These are phyloP conservation scores for Drosophila paramelanica DNA, from an alignment of 2,888 invertebrate genomes.

Conservation along the genomic window DNA sequence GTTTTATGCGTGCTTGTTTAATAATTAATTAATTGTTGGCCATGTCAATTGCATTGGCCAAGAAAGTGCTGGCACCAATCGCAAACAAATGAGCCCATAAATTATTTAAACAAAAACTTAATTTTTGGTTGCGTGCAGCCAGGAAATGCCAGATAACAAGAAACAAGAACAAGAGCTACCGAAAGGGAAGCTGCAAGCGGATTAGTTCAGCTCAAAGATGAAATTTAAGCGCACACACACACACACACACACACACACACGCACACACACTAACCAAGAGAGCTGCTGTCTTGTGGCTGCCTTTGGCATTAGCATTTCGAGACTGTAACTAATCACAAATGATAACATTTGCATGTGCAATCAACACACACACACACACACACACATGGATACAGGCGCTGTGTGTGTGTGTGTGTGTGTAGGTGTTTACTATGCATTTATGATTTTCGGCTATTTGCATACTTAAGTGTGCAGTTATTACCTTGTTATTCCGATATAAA, in stretches of 20 bases:
- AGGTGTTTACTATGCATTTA: slow-evolving; percentile 57
- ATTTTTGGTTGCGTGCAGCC: slow-evolving; percentile 52
- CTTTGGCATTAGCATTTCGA: slow-evolving; percentile 61
- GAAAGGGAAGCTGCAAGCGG: slow-evolving; percentile 19
- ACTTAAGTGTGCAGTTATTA: slow-evolving; percentile 82
- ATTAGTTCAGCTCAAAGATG: slow-evolving; percentile 37
- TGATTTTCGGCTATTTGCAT: slow-evolving; percentile 79
- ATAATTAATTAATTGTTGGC: slow-evolving; percentile 62
- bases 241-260: slow-evolving; percentile 7
- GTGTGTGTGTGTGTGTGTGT: slow-evolving; percentile 24
- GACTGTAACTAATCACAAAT: slow-evolving; percentile 81
- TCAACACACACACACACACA: slow-evolving; percentile 31
- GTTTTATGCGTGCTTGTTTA: slow-evolving; percentile 28
- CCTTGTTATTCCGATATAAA: slow-evolving; percentile 80
- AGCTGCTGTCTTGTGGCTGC: slow-evolving; percentile 43
- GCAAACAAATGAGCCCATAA: slow-evolving; percentile 56
- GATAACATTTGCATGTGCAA: slow-evolving; percentile 79
- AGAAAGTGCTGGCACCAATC: slow-evolving; percentile 17
- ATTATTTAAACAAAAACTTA: slow-evolving; percentile 69
- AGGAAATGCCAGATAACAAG: slow-evolving; percentile 49
- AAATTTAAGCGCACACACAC: slow-evolving; percentile 5
- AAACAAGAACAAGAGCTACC: slow-evolving; percentile 7
- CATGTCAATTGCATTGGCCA: slow-evolving; percentile 32
- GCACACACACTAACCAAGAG: slow-evolving; percentile 6
- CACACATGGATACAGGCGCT: slow-evolving; percentile 2